These are phyloP conservation scores for Rhadinocentrus ornatus DNA, from an alignment of 2,797 vertebrate genomes.

Conservation along the genomic window DNA sequence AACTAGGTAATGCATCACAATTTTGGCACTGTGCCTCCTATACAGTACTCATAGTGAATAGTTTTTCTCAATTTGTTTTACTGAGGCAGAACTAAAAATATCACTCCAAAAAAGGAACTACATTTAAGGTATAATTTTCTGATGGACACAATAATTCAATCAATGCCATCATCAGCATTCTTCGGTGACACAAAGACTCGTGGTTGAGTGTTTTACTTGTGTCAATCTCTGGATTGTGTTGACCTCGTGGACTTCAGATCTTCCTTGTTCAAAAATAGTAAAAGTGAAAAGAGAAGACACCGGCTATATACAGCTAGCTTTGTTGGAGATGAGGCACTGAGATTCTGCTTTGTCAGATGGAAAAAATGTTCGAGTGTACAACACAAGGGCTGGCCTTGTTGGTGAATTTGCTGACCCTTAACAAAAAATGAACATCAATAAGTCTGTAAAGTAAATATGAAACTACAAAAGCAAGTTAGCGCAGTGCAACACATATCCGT, in stretches of 20 bases:
- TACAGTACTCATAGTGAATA: conserved; percentile 37
- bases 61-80: conserved; percentile 43
- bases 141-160: background rate
- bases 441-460: background rate
- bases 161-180: conserved; percentile 5
- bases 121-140: conserved; percentile 3
- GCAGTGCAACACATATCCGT: background rate
- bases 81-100: conserved; percentile 46
- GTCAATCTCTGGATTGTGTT: conserved; percentile 47
- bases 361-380: conserved; percentile 32
- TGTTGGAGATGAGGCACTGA: conserved; percentile 31
- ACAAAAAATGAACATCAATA: conserved; percentile 10
- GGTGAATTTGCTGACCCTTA: conserved; percentile 22
- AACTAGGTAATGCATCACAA: conserved; percentile 34
- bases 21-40: conserved; percentile 29
- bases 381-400: conserved; percentile 22
- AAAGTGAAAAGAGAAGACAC: conserved; percentile 30
- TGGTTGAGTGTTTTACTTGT: conserved; percentile 32
- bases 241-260: conserved; percentile 25
- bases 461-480: background rate
- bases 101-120: background rate
- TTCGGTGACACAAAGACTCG: conserved; percentile 26
- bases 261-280: conserved; percentile 42
- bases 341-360: conserved; percentile 27
- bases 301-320: conserved; percentile 36